Evolutionary conservation across 2,113 vertebrate genomes (phyloP).

Genomic region (Gambusia affinis): DNA sequence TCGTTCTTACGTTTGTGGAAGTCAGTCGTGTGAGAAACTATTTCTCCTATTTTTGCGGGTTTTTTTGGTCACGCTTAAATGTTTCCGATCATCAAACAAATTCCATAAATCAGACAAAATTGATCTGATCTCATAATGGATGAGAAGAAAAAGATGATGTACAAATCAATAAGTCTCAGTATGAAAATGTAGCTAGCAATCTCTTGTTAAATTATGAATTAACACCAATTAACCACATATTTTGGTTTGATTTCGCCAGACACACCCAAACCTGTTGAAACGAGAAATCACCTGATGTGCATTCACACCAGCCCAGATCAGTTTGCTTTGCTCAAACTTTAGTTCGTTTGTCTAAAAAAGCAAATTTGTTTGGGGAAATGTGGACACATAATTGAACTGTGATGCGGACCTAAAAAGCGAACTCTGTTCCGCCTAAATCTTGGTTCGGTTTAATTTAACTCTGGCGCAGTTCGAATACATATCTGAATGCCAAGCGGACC

Average conservation of each 20-base stretch:
- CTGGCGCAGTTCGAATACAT: no score
- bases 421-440: no score
- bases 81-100: neutral
- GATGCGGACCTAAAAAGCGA: no score
- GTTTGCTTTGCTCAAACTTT: no score
- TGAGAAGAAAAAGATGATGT: neutral
- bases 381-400: no score
- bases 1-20: slow-evolving; percentile 12
- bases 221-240: neutral
- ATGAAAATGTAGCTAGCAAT: neutral
- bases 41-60: neutral
- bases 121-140: no score
- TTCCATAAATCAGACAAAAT: no score
- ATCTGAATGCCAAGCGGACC: no score
- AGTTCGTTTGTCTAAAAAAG: no score
- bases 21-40: slow-evolving; percentile 8
- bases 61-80: slow-evolving; percentile 1
- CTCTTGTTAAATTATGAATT: neutral
- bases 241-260: neutral
- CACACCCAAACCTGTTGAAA: neutral
- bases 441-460: no score
- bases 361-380: no score
- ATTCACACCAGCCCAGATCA: no score
- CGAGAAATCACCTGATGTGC: neutral
- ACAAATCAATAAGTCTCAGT: neutral